Percentiles rank a stretch among this genome's conserved stretches.
phyloP scores from a whole-genome alignment of 2,888 invertebrate species.

The Ormyrus thymus region DNA sequence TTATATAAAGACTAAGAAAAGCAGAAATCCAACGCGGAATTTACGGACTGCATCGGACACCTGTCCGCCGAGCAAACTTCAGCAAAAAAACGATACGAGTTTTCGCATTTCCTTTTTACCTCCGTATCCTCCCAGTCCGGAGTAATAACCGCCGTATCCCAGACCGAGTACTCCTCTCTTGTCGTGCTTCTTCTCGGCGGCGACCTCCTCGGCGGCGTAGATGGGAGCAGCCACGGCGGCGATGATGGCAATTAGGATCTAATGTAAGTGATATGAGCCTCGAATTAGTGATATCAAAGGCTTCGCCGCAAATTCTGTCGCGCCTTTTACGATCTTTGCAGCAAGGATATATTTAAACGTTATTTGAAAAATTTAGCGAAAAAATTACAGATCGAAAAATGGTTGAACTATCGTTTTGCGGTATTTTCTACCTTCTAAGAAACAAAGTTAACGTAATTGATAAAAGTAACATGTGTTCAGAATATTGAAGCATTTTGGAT shows the following conservation, averaged over 20 bases:
- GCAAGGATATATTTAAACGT: too few species aligned
- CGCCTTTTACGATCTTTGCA: too few species aligned
- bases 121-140: slow-evolving; percentile 56
- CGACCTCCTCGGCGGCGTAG: slow-evolving; percentile 58
- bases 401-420: too few species aligned
- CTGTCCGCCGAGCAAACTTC: not conserved
- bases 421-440: too few species aligned
- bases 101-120: slow-evolving; percentile 5
- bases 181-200: slow-evolving; percentile 64
- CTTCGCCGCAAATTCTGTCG: not conserved
- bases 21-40: not conserved
- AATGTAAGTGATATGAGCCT: slow-evolving; percentile 18
- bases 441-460: too few species aligned
- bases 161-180: slow-evolving; percentile 64
- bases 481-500: too few species aligned
- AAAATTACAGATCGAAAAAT: too few species aligned
- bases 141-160: slow-evolving; percentile 34
- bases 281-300: slow-evolving; percentile 23
- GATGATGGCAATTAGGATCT: slow-evolving; percentile 58
- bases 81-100: not conserved
- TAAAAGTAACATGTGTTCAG: too few species aligned
- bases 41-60: not conserved
- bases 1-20: not conserved
- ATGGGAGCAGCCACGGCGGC: slow-evolving; percentile 62
- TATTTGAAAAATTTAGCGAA: too few species aligned